These are phyloP conservation scores for Dysidea cf. avara DNA, from an alignment of 37 sponge, comb jelly and placozoan species.

Conservation along the genomic window DNA sequence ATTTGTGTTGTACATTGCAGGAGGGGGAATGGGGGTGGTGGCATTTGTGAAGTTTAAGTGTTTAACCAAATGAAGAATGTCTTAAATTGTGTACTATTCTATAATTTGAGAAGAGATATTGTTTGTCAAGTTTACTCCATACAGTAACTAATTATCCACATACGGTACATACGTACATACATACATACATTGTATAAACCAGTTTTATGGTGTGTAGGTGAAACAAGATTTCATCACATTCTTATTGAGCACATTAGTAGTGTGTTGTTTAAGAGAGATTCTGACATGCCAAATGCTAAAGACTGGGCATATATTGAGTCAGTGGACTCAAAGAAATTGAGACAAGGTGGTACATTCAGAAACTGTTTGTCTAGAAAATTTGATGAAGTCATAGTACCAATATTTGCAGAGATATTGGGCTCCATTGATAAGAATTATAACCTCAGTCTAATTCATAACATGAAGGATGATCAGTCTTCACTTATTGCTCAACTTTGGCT, in stretches of 20 bases:
- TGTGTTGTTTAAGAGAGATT: conserved; percentile 53
- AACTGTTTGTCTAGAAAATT: conserved; percentile 47
- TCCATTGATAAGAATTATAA: conserved; percentile 60
- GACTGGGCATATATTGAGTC: conserved; percentile 68
- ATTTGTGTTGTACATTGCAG: no score
- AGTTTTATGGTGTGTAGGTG: conserved; percentile 1
- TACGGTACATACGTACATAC: no score
- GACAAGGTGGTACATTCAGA: conserved; percentile 66
- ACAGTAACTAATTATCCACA: no score
- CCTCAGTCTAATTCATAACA: conserved; percentile 31
- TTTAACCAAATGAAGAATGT: no score
- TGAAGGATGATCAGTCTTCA: neutral
- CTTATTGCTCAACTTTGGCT: conserved; percentile 49
- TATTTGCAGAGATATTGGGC: conserved; percentile 62
- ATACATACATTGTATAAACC: no score
- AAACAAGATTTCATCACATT: conserved; percentile 43
- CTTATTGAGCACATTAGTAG: conserved; percentile 43
- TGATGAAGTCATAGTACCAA: conserved; percentile 55
- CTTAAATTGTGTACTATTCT: no score
- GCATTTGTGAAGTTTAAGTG: no score
- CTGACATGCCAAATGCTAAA: neutral
- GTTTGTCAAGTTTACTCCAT: no score
- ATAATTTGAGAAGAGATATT: no score
- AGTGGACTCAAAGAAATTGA: conserved; percentile 38
- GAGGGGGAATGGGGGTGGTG: no score